Base-by-base conservation (phyloP, 2,797 vertebrate species). In the Fringilla coelebs region DNA sequence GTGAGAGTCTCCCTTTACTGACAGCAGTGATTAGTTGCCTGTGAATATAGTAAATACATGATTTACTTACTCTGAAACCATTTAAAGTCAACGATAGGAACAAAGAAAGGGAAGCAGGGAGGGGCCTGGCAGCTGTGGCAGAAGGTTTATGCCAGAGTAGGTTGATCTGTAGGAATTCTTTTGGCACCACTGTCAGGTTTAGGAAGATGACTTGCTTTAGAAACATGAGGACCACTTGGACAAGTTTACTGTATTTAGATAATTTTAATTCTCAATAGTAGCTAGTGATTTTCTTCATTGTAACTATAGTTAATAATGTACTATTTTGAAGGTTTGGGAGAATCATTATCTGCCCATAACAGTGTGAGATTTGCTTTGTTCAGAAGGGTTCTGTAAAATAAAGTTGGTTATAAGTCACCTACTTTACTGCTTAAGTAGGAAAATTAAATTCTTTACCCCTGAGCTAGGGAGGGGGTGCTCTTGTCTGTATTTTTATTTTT, bases 61-160 rank as follows among this genome's bases (percentile, higher is more conserved):
- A 11, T 51, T 86, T 83, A n/a, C 43, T 88, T 87, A 34, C 14
- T 34, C 12, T 71, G 24, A 19, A 71, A 38, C 25, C 54, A 17
- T 34, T 58, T 34, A 17, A 83, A 72, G 17, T 58, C n/a, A 88
- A 7, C 21, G 17, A 21, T 14, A 49, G 51, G 21, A 75, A 73
- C 1, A 6, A 31, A 54, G 43, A 67, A 75, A n/a, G 17, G 24
- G 58, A 13, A 65, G 6, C 25, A 34, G 11, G 22, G 17, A 65
- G 17, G 15, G 5, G 7, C 9, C 34, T 73, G 20, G 19, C 0
- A 0, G 7, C 41, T 62, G 8, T 31, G 9, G 8, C n/a, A 38
- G 26, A 68, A 82, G 29, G 20, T 7, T 49, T 76, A 17, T 67
- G 34, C 46, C 36, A 66, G 20, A 38, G 6, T 38, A 67, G 29